These are phyloP conservation scores for Tympanuchus pallidicinctus DNA, from an alignment of 2,113 vertebrate genomes.

Conservation along the genomic window DNA sequence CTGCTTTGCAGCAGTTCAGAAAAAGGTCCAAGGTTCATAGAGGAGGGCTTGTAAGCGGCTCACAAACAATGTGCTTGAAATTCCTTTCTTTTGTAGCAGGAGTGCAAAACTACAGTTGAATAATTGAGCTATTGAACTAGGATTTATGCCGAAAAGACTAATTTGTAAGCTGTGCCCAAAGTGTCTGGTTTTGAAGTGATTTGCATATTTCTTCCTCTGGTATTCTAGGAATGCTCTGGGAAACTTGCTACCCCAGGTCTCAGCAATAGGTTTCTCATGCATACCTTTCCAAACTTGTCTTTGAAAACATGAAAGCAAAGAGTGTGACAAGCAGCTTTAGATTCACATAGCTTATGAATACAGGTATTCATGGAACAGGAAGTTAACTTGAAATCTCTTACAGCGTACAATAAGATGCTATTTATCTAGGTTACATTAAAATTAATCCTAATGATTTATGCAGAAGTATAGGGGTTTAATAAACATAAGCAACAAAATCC, in stretches of 20 bases:
- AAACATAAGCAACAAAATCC: constrained; percentile 15
- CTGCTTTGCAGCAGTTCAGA: constrained; percentile 37
- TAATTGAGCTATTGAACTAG: constrained; percentile 73
- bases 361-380: constrained; percentile 3
- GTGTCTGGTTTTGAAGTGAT: constrained; percentile 68
- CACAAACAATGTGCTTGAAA: constrained; percentile 67
- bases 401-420: neutral
- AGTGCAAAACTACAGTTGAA: constrained; percentile 71
- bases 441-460: constrained; percentile 46
- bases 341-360: neutral
- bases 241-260: constrained; percentile 58
- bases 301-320: neutral
- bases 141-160: constrained; percentile 72
- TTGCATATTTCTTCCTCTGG: constrained; percentile 68
- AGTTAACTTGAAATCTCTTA: neutral
- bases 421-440: constrained; percentile 43
- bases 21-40: constrained; percentile 62
- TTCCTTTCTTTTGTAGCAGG: constrained; percentile 71
- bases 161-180: constrained; percentile 71
- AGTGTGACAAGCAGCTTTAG: neutral
- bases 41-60: constrained; percentile 70
- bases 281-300: constrained; percentile 51
- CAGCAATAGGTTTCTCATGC: constrained; percentile 61
- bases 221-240: constrained; percentile 68
- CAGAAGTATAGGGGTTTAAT: constrained; percentile 19